Conservation (phyloP, 2,888 invertebrate genomes). For the Heliconius erato region DNA sequence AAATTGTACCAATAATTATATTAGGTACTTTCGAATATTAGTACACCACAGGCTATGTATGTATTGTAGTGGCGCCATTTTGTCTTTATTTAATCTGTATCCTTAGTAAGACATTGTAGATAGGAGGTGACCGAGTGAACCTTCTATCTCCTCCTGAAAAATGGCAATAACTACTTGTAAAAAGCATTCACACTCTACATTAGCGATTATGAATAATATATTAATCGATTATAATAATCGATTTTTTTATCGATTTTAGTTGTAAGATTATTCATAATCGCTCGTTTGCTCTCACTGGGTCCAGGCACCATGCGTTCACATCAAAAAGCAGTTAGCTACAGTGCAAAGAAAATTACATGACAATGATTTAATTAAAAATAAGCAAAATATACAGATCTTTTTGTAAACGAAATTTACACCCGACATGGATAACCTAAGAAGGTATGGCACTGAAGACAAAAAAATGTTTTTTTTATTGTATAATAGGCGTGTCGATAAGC, state of each 20-base stretch:
- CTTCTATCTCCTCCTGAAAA: constrained; percentile 89
- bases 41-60: constrained; percentile 65
- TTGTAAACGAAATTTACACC: constrained; percentile 70
- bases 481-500: background rate
- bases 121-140: constrained; percentile 88
- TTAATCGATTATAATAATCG: constrained; percentile 34
- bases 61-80: constrained; percentile 64
- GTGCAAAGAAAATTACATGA: constrained; percentile 78
- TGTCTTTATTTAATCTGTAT: constrained; percentile 59
- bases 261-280: constrained; percentile 17
- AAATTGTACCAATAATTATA: constrained; percentile 52
- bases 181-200: constrained; percentile 54
- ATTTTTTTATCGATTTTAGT: background rate
- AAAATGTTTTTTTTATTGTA: background rate
- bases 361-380: constrained; percentile 61
- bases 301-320: constrained; percentile 72
- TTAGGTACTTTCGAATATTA: constrained; percentile 52
- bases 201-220: constrained; percentile 27
- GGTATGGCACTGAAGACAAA: constrained; percentile 58
- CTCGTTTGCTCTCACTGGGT: constrained; percentile 35
- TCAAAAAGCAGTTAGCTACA: constrained; percentile 77
- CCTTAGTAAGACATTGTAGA: constrained; percentile 87
- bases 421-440: constrained; percentile 60
- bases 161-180: constrained; percentile 77
- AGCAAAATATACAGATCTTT: constrained; percentile 85